Evolutionary conservation across 2,888 invertebrate species (phyloP).

Genomic region (Aleiodes leptofemur): DNA sequence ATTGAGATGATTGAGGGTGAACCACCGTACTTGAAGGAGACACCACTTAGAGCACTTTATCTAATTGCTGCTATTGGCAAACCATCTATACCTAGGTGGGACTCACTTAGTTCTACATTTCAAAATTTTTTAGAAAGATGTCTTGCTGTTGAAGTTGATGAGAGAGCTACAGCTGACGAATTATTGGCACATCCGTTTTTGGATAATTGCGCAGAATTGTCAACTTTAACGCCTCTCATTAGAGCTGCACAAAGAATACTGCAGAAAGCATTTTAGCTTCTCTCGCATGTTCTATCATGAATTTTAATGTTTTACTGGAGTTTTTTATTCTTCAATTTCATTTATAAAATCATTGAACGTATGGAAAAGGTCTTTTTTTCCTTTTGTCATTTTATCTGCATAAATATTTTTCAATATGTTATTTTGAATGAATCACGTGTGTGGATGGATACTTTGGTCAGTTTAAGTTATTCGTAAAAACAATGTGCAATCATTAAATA

Average conservation of each 20-base stretch:
- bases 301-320: too few relatives aligned
- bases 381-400: not conserved
- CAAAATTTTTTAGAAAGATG: slow-evolving; percentile 92
- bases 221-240: slow-evolving; percentile 91
- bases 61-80: slow-evolving; percentile 96
- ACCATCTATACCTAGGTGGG: slow-evolving; percentile 91
- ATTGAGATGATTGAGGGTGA: slow-evolving; percentile 98
- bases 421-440: slow-evolving; percentile 20
- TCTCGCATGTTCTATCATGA: too few relatives aligned
- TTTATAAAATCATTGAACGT: too few relatives aligned
- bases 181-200: slow-evolving; percentile 89
- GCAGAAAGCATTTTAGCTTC: slow-evolving; percentile 76
- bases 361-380: not conserved
- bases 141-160: slow-evolving; percentile 89
- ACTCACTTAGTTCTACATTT: slow-evolving; percentile 85
- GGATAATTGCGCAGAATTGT: slow-evolving; percentile 86
- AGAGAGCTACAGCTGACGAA: slow-evolving; percentile 85
- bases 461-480: not conserved
- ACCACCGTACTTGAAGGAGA: slow-evolving; percentile 97
- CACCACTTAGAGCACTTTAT: slow-evolving; percentile 93
- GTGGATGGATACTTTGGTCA: slow-evolving; percentile 7
- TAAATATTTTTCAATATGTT: not conserved
- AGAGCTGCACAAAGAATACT: slow-evolving; percentile 92
- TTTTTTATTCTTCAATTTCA: too few relatives aligned
- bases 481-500: slow-evolving; percentile 14